phyloP scores from a whole-genome alignment of 2,797 vertebrate species.

The Siniperca obscura region DNA sequence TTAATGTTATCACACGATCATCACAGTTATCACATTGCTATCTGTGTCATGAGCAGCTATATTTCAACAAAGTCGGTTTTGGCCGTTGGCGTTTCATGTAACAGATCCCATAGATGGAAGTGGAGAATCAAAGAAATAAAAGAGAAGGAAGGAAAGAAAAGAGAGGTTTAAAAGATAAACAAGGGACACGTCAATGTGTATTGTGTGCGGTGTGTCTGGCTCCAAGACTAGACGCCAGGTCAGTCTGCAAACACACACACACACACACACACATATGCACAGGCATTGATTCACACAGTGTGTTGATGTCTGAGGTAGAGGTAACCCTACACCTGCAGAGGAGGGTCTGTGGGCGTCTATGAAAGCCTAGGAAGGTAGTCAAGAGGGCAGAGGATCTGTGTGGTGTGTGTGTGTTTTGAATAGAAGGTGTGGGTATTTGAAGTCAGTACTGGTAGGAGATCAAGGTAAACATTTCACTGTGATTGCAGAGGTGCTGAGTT shows the following conservation, averaged over 20 bases:
- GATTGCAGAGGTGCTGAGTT: conserved; percentile 35
- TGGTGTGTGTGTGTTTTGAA: conserved; percentile 39
- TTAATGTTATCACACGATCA: conserved; percentile 46
- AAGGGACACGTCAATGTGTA: conserved; percentile 66
- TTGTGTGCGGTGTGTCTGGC: conserved; percentile 74
- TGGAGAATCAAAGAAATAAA: conserved; percentile 69
- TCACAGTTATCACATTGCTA: conserved; percentile 53
- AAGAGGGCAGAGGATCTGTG: conserved; percentile 49
- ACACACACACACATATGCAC: conserved; percentile 14
- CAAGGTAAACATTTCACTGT: conserved; percentile 40
- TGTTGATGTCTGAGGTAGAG: conserved; percentile 69
- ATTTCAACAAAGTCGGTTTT: conserved; percentile 63
- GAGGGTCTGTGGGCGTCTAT: conserved; percentile 70
- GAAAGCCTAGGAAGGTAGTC: conserved; percentile 61
- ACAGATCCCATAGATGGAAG: conserved; percentile 63
- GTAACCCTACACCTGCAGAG: conserved; percentile 78
- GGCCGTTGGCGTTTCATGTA: conserved; percentile 54
- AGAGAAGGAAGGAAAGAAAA: conserved; percentile 64
- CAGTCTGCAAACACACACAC: conserved; percentile 57
- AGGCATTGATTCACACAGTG: conserved; percentile 46
- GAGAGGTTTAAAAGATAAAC: conserved; percentile 73
- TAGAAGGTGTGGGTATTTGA: conserved; percentile 59
- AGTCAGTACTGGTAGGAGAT: conserved; percentile 52
- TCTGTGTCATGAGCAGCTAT: conserved; percentile 40
- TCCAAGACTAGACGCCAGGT: conserved; percentile 76